Percentiles rank a stretch among this genome's conserved stretches.
phyloP scores from a whole-genome alignment of 2,888 invertebrate genomes.

The Endomychus coccineus region DNA sequence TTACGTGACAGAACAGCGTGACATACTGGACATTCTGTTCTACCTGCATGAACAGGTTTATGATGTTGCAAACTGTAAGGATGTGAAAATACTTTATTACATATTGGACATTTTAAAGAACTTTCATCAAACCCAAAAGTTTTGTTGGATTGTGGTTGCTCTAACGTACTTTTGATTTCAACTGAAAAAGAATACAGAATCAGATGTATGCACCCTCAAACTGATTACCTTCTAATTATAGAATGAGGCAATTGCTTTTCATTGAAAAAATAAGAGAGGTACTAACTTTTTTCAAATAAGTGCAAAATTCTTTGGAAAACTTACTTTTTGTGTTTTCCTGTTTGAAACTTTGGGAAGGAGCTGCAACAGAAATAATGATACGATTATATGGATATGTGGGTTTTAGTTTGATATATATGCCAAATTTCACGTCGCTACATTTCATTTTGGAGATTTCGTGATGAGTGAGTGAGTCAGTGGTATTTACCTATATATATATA shows the following conservation, averaged over 20 bases:
- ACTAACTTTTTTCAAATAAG: not conserved
- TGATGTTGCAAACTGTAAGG: conserved; percentile 19
- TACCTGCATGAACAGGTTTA: conserved; percentile 16
- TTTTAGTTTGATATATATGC: too few species aligned
- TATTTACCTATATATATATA: too few species aligned
- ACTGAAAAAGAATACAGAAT: not conserved
- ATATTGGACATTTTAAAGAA: conserved; percentile 12
- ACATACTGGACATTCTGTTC: conserved; percentile 16
- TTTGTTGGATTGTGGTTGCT: not conserved
- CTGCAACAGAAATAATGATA: too few species aligned
- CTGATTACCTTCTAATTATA: too few species aligned
- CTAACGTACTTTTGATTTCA: not conserved
- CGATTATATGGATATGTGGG: too few species aligned
- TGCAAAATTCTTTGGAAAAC: too few species aligned
- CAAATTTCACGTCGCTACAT: too few species aligned
- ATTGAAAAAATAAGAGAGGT: conserved; percentile 1
- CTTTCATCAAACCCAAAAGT: conserved; percentile 14
- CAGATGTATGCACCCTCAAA: not conserved
- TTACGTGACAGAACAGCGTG: conserved; percentile 14
- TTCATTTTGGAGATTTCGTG: too few species aligned
- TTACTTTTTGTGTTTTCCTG: too few species aligned
- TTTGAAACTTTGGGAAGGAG: too few species aligned
- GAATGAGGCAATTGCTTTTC: too few species aligned
- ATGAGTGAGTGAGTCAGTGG: too few species aligned
- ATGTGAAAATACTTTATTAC: conserved; percentile 16